A percentile compares a stretch with the other conserved stretches of the same genome.
Conservation (phyloP, 1,140 invertebrate genomes). For the Tribolium madens region DNA sequence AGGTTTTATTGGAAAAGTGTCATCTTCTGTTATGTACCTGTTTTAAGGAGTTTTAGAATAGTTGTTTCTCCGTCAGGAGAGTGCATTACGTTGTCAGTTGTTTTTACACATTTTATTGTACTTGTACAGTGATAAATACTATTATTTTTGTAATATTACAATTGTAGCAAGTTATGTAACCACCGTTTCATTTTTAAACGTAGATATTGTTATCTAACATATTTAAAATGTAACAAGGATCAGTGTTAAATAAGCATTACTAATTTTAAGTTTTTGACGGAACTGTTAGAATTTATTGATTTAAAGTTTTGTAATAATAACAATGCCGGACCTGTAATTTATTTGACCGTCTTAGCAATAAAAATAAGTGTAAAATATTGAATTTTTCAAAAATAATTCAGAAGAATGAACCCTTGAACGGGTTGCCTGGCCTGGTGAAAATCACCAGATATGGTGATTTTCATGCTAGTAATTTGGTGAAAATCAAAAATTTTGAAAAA, state of each 20-base stretch:
- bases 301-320: not conserved
- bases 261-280: not conserved
- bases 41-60: not conserved
- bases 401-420: not conserved
- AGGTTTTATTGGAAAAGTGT: not conserved
- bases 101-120: slow-evolving; percentile 30
- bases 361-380: no score
- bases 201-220: slow-evolving; percentile 17
- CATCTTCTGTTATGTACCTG: slow-evolving; percentile 11
- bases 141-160: slow-evolving; percentile 29
- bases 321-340: not conserved
- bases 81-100: slow-evolving; percentile 5
- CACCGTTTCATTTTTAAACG: not conserved
- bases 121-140: slow-evolving; percentile 31
- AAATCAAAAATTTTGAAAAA: no score
- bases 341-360: no score
- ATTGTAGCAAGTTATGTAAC: not conserved
- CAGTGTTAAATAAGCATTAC: not conserved
- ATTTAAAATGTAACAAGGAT: slow-evolving; percentile 1
- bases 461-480: no score
- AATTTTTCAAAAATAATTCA: no score
- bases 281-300: not conserved
- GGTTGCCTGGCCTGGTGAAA: no score
- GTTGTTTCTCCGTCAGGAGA: not conserved
- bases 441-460: no score